A percentile compares a stretch with the other conserved stretches of the same genome.
Evolutionary conservation across 2,113 vertebrate genomes (phyloP).

Genomic region (Pithys albifrons): DNA sequence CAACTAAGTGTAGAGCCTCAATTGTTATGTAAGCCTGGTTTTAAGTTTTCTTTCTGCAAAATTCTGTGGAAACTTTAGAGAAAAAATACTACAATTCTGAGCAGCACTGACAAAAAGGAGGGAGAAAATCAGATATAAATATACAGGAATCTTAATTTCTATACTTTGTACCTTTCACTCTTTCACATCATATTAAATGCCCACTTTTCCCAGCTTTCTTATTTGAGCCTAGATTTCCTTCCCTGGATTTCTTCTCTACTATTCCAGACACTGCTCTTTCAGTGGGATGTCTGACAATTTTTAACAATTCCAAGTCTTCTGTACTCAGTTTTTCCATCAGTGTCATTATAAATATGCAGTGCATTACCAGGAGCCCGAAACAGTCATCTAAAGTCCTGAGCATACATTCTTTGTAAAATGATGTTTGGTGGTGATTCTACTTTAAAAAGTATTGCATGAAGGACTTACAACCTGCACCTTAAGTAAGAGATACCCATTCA

Average conservation of each 20-base stretch:
- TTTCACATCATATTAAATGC: background rate
- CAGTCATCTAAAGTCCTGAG: background rate
- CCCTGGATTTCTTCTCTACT: background rate
- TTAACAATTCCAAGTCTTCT: background rate
- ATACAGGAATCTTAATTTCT: background rate
- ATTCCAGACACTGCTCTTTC: background rate
- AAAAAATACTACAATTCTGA: background rate
- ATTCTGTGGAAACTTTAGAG: background rate
- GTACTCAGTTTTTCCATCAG: background rate
- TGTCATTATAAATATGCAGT: background rate
- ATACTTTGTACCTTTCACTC: background rate
- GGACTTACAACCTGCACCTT: background rate
- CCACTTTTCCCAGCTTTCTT: background rate
- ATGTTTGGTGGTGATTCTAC: background rate
- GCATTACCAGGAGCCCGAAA: background rate
- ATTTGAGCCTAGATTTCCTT: background rate
- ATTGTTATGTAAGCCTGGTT: background rate
- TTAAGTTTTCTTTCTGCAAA: background rate
- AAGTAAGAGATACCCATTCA: background rate
- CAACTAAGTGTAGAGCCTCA: background rate
- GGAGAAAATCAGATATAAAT: background rate
- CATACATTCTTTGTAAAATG: background rate
- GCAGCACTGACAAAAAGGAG: background rate
- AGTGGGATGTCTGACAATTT: background rate
- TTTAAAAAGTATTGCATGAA: background rate